Evolutionary conservation across 2,888 invertebrate species (phyloP), one percentile per base, ranked within the genome.

Genomic region (Zygaena filipendulae): DNA sequence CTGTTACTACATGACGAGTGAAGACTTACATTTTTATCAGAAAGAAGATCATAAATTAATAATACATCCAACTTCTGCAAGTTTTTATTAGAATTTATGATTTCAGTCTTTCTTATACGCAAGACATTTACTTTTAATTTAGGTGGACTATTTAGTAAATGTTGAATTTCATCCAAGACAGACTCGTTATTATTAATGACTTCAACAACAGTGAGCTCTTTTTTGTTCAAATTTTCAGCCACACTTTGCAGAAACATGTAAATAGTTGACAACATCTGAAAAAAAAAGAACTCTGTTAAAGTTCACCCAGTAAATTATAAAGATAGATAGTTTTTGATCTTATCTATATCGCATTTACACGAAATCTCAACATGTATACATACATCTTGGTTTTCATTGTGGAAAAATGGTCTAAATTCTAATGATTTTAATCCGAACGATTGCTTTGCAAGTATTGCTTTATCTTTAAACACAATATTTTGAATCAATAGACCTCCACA

Each of bases 401-500:
- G 35, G 27, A 42, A 46, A 16, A 46, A 48, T 5, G 56, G 53
- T 8, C 57, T 30, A 33, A 57, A 56, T 28, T 52, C 43, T n/a
- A 51, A 40, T 9, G 42, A 25, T 30, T 42, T 50, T n/a, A 54
- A n/a, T n/a, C n/a, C n/a, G n/a, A n/a, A n/a, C n/a, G n/a, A n/a
- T n/a, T n/a, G n/a, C n/a, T n/a, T n/a, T n/a, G n/a, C n/a, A n/a
- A n/a, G n/a, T n/a, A n/a, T n/a, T n/a, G n/a, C n/a, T n/a, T n/a
- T n/a, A n/a, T n/a, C n/a, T n/a, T n/a, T n/a, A n/a, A n/a, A n/a
- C n/a, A n/a, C n/a, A n/a, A n/a, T n/a, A n/a, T n/a, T n/a, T n/a
- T n/a, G n/a, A n/a, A n/a, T n/a, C 2, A 38, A 2, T 4, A 66
- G 42, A 12, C 67, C 67, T 3, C 61, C 63, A 38, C 63, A 66